phyloP scores from a whole-genome alignment of 2,888 invertebrate genomes.

The Stenchaetothrips biformis region DNA sequence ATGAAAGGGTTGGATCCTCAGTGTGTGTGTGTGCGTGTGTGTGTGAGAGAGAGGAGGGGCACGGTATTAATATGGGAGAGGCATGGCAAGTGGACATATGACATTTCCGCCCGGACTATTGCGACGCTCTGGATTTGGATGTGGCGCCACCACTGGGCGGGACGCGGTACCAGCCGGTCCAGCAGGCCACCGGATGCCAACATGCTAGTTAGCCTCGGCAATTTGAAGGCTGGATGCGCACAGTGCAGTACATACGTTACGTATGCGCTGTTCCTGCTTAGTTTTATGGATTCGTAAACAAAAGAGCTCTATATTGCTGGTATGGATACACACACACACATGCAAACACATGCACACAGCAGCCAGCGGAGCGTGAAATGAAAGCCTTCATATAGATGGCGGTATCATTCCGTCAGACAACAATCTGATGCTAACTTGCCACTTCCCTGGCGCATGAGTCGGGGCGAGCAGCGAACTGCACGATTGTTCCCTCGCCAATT shows the following conservation, averaged over 20 bases:
- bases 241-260: neutral
- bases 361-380: neutral
- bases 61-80: constrained; percentile 1
- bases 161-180: neutral
- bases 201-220: constrained; percentile 15
- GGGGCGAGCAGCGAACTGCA: neutral
- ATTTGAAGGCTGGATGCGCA: constrained; percentile 24
- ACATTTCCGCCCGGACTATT: constrained; percentile 15
- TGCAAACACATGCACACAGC: neutral
- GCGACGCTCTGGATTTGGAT: neutral
- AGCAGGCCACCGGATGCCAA: neutral
- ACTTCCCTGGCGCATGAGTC: neutral
- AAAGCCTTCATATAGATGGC: constrained; percentile 4
- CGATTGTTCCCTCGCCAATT: no score
- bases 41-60: neutral
- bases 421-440: neutral
- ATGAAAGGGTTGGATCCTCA: neutral
- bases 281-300: no score
- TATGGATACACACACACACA: neutral
- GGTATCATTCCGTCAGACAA: neutral
- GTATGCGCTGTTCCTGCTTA: no score
- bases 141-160: neutral
- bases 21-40: neutral
- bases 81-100: neutral
- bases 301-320: no score